Evolutionary conservation across 2,888 invertebrate genomes (phyloP), one percentile per base, ranked within the genome.

Genomic region (Notodonta ziczac): DNA sequence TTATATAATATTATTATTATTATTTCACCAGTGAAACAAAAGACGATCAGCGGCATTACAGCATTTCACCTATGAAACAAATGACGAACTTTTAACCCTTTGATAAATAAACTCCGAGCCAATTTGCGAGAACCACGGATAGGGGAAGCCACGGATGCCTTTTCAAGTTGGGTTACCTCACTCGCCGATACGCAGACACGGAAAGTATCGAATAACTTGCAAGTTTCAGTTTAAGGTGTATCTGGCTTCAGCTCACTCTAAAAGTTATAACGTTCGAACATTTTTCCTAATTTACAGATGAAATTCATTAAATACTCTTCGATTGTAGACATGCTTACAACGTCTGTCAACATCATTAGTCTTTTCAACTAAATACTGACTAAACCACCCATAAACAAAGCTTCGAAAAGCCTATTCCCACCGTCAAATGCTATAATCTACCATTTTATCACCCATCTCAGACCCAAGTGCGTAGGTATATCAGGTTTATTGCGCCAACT

Each of bases 181-280:
- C 16, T 52, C 13, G 53, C 32, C 24, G 24, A 24, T 24, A 24
- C 24, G 24, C 24, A 69, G 65, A 69, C 63, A 69, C 56, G 40
- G 56, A 69, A 73, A 71, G 69, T 72, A 67, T 72, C 70, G 61
- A 50, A 58, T 72, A 66, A 63, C 69, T 61, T 61, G 13, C n/a
- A 48, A 62, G 63, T 66, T 67, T 67, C 59, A 54, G 66, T 63
- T 63, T 66, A 64, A 56, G 56, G 65, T 67, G 59, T 61, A 62
- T 59, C 10, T 66, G 67, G 71, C 73, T 67, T 68, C 69, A 56
- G 50, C 55, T 57, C 42, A 44, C 44, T 40, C 6, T 44, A 12
- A 44, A 44, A 44, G 24, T 24, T 24, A 24, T 2, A 24, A 2
- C 24, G 24, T 24, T 24, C 24, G 24, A 2, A 24, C 24, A 24